A percentile compares a stretch with the other conserved stretches of the same genome.
phyloP scores from a whole-genome alignment of 2,113 vertebrate species.

The Gymnogyps californianus region DNA sequence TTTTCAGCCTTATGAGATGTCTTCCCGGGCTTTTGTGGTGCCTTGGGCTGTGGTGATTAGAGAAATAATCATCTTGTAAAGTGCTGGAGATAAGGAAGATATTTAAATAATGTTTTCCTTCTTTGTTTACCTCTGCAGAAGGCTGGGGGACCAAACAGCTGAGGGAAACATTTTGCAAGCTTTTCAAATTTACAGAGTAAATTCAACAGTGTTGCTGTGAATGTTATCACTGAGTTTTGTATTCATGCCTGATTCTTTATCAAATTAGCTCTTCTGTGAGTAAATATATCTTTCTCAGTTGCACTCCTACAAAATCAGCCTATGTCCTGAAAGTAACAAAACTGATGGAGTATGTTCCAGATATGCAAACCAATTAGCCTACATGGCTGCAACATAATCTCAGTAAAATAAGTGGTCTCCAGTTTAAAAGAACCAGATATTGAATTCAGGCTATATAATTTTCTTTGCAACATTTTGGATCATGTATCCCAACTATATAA shows the following conservation, averaged over 20 bases:
- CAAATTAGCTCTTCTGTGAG: slow-evolving; percentile 5
- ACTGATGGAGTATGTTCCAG: background rate
- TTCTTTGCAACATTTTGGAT: background rate
- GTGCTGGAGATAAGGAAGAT: background rate
- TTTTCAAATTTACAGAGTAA: slow-evolving; percentile 35
- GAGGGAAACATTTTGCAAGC: background rate
- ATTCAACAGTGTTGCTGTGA: background rate
- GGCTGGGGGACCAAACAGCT: background rate
- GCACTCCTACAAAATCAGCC: background rate
- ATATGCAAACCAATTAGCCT: slow-evolving; percentile 15
- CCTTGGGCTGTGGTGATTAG: background rate
- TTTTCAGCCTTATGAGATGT: background rate
- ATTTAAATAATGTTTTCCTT: background rate
- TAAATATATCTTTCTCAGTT: slow-evolving; percentile 8
- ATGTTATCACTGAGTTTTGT: background rate
- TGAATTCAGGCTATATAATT: background rate
- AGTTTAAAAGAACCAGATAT: background rate
- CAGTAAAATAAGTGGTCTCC: background rate
- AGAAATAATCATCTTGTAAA: slow-evolving; percentile 26
- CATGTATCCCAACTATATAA: background rate
- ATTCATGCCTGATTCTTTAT: slow-evolving; percentile 3
- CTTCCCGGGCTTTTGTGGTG: background rate
- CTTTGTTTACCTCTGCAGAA: slow-evolving; percentile 31
- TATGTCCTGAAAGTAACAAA: background rate
- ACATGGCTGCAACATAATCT: background rate